Evolutionary conservation across 1,140 invertebrate species (phyloP).

Genomic region (Pseudoatta argentina): DNA sequence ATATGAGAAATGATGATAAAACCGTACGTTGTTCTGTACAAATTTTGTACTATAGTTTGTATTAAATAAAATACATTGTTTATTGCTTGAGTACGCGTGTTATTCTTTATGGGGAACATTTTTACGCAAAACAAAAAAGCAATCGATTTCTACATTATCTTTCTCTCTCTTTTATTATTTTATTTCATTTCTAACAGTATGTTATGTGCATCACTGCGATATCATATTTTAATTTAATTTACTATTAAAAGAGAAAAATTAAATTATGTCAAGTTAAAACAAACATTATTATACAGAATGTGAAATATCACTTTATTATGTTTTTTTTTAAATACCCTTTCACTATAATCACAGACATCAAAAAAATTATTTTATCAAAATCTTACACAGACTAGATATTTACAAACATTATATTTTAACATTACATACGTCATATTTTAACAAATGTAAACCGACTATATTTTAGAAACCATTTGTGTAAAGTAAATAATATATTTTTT

Average conservation of each 20-base stretch:
- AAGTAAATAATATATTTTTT: constrained; percentile 9
- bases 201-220: background rate
- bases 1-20: constrained; percentile 74
- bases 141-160: constrained; percentile 1
- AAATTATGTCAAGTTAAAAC: background rate
- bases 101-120: background rate
- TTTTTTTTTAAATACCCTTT: background rate
- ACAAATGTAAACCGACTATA: background rate
- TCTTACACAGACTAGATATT: constrained; percentile 17
- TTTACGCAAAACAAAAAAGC: background rate
- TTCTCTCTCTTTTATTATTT: background rate
- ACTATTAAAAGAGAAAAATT: background rate
- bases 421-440: background rate
- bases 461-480: background rate
- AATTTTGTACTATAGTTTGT: constrained; percentile 88
- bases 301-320: background rate
- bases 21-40: constrained; percentile 86
- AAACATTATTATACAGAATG: background rate
- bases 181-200: constrained; percentile 1
- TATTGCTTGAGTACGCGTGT: constrained; percentile 83
- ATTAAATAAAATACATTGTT: constrained; percentile 87
- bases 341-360: background rate
- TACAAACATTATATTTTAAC: background rate
- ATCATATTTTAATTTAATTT: constrained; percentile 2
- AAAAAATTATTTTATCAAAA: constrained; percentile 20